Conservation (phyloP, 2,888 invertebrate genomes). For the Heliconius sara region DNA sequence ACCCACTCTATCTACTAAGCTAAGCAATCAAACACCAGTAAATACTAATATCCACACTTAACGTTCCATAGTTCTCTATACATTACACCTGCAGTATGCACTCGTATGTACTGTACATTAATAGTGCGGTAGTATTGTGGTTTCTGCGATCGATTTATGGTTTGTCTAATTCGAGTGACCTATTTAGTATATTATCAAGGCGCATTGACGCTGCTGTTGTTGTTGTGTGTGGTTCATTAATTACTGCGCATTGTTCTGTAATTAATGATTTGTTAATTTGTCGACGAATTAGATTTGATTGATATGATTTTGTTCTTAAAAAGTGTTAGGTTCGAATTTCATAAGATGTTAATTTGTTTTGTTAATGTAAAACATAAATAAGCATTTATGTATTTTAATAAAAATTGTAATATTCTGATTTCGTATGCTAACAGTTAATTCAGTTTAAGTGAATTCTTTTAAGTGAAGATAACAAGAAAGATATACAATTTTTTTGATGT, state of each 20-base stretch:
- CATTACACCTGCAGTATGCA: not conserved
- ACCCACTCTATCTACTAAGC: not conserved
- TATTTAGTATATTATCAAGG: constrained; percentile 20
- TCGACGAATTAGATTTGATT: not conserved
- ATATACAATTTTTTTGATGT: too few relatives aligned
- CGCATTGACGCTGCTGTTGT: not conserved
- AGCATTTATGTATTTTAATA: too few relatives aligned
- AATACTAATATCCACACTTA: too few relatives aligned
- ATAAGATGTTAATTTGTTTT: not conserved
- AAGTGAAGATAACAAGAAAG: too few relatives aligned
- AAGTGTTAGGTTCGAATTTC: not conserved
- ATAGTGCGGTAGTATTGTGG: constrained; percentile 15
- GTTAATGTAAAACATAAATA: too few relatives aligned
- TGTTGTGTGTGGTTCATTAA: not conserved
- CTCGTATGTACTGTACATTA: not conserved
- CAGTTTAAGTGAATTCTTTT: too few relatives aligned
- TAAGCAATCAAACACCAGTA: not conserved
- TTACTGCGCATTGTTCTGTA: not conserved
- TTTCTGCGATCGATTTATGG: constrained; percentile 27
- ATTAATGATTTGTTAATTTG: not conserved
- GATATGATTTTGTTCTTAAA: not conserved
- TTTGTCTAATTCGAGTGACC: constrained; percentile 31
- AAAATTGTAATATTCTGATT: too few relatives aligned
- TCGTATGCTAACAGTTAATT: too few relatives aligned
- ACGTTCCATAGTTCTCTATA: too few relatives aligned